These are phyloP conservation scores for Pipistrellus kuhlii DNA, from an alignment of 2,797 vertebrate genomes.

Conservation along the genomic window DNA sequence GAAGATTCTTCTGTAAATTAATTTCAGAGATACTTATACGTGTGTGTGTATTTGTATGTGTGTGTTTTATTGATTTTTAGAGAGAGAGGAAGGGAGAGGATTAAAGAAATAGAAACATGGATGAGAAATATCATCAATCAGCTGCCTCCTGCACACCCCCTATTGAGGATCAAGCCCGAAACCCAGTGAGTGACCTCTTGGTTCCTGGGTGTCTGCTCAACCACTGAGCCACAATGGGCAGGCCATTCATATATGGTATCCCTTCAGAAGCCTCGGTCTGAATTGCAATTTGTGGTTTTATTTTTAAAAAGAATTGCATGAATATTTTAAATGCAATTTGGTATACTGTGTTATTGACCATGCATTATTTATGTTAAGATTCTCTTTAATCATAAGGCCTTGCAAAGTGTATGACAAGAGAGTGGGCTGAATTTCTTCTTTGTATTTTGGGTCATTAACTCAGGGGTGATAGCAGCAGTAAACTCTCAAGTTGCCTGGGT, in stretches of 20 bases:
- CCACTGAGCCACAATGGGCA: no score
- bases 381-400: slow-evolving; percentile 82
- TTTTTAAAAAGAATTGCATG: slow-evolving; percentile 82
- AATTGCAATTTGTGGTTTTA: slow-evolving; percentile 79
- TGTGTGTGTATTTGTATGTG: no score
- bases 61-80: no score
- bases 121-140: no score
- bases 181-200: no score
- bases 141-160: no score
- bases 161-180: no score
- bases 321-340: slow-evolving; percentile 86
- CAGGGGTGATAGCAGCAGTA: slow-evolving; percentile 56
- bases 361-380: slow-evolving; percentile 87
- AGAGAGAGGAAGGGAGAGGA: no score
- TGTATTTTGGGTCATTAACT: slow-evolving; percentile 50
- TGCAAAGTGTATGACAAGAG: slow-evolving; percentile 59
- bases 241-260: slow-evolving; percentile 57
- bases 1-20: slow-evolving; percentile 10
- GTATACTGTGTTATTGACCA: slow-evolving; percentile 75
- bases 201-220: no score
- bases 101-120: no score
- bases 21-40: background rate
- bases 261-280: slow-evolving; percentile 72
- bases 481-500: slow-evolving; percentile 7
- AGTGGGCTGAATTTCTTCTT: slow-evolving; percentile 63